Evolutionary conservation across 2,797 vertebrate species (phyloP).

Genomic region (Pantherophis alleghaniensis): DNA sequence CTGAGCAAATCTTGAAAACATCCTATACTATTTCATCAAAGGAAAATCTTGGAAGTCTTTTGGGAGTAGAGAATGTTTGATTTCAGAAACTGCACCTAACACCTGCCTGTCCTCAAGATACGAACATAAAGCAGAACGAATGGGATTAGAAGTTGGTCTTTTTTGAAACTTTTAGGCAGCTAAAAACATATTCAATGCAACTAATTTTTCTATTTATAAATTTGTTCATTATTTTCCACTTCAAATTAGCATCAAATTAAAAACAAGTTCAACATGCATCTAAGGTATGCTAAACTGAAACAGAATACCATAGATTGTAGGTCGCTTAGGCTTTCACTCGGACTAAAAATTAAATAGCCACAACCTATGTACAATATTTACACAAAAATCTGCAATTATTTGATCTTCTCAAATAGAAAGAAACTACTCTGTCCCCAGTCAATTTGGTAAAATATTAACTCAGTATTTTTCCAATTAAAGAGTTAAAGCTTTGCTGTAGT

Average conservation of each 20-base stretch:
- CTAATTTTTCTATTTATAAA: slow-evolving; percentile 31
- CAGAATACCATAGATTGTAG: slow-evolving; percentile 12
- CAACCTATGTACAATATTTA: slow-evolving; percentile 20
- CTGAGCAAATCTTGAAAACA: slow-evolving; percentile 28
- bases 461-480: background rate
- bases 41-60: slow-evolving; percentile 53
- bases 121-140: slow-evolving; percentile 68
- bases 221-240: slow-evolving; percentile 58
- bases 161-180: slow-evolving; percentile 22
- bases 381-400: background rate
- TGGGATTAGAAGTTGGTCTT: slow-evolving; percentile 58
- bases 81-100: slow-evolving; percentile 65
- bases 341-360: slow-evolving; percentile 29
- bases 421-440: background rate
- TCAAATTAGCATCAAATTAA: slow-evolving; percentile 57
- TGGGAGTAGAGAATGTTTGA: slow-evolving; percentile 48
- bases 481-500: background rate
- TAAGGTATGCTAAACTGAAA: slow-evolving; percentile 23
- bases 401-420: slow-evolving; percentile 15
- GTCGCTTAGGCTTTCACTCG: background rate
- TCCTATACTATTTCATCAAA: slow-evolving; percentile 64
- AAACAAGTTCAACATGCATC: slow-evolving; percentile 35
- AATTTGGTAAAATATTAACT: background rate
- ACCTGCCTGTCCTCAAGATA: slow-evolving; percentile 67
- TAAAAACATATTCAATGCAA: slow-evolving; percentile 49